phyloP scores from a whole-genome alignment of 2,797 vertebrate species.

The Ambastaia sidthimunki region DNA sequence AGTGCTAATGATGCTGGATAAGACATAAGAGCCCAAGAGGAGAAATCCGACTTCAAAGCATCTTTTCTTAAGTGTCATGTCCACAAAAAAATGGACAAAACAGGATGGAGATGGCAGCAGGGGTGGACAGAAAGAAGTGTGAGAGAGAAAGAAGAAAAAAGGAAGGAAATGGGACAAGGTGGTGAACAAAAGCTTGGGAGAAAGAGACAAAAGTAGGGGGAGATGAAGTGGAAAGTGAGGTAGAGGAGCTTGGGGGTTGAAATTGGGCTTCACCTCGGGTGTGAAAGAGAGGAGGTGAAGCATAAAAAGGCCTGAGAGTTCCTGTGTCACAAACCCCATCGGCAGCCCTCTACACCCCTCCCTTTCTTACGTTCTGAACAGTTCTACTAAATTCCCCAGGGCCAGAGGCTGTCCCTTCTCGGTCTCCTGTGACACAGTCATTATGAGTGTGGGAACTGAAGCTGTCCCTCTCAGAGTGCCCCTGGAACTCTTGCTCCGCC shows the following conservation, averaged over 20 bases:
- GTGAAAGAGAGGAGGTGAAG: slow-evolving; percentile 73
- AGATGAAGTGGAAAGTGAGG: slow-evolving; percentile 62
- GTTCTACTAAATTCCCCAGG: slow-evolving; percentile 78
- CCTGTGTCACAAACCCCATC: slow-evolving; percentile 73
- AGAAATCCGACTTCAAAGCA: slow-evolving; percentile 47
- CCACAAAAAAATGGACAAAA: slow-evolving; percentile 5
- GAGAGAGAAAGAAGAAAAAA: slow-evolving; percentile 44
- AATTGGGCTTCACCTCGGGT: slow-evolving; percentile 69
- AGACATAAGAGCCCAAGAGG: slow-evolving; percentile 53
- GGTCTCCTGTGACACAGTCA: slow-evolving; percentile 86
- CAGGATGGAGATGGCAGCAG: slow-evolving; percentile 64
- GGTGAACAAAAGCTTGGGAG: slow-evolving; percentile 71
- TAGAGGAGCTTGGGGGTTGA: slow-evolving; percentile 38
- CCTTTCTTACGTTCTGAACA: slow-evolving; percentile 61
- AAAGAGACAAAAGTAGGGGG: slow-evolving; percentile 61
- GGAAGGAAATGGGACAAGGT: slow-evolving; percentile 71
- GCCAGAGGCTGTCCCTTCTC: slow-evolving; percentile 81
- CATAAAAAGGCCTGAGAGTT: slow-evolving; percentile 73
- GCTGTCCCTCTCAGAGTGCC: slow-evolving; percentile 71
- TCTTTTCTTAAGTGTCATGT: slow-evolving; percentile 5
- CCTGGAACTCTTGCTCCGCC: slow-evolving; percentile 23
- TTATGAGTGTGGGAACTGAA: slow-evolving; percentile 89
- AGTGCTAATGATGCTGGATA: slow-evolving; percentile 76
- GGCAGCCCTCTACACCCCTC: slow-evolving; percentile 46
- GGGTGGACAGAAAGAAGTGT: slow-evolving; percentile 50